These are phyloP conservation scores for Drosophila mettleri DNA, from an alignment of 2,888 invertebrate species.

Conservation along the genomic window DNA sequence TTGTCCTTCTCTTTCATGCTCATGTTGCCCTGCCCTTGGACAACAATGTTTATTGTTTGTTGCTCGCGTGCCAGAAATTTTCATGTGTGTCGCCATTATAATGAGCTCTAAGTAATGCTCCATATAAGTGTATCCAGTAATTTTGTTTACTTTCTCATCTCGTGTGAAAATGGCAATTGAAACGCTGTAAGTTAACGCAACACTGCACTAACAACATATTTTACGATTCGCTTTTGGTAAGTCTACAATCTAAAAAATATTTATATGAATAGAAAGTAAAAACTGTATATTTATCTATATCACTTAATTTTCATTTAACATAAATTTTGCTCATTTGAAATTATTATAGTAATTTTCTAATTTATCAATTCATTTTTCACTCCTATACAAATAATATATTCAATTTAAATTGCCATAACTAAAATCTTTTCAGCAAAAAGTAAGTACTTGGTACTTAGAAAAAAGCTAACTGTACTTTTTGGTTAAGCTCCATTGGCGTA, in stretches of 20 bases:
- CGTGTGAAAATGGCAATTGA: conserved; percentile 32
- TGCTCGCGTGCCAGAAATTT: conserved; percentile 58
- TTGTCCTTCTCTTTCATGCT: too few species aligned
- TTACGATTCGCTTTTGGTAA: neutral
- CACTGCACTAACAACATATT: neutral
- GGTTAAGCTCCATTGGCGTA: neutral
- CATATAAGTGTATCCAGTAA: conserved; percentile 22
- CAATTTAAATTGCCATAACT: too few species aligned
- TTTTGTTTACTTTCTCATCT: conserved; percentile 27
- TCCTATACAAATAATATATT: too few species aligned
- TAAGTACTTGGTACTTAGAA: too few species aligned
- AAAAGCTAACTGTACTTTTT: neutral
- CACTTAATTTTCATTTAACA: neutral
- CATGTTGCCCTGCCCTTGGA: conserved; percentile 4
- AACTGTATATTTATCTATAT: too few species aligned
- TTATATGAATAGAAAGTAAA: too few species aligned
- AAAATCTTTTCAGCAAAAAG: neutral
- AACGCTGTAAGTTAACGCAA: conserved; percentile 1
- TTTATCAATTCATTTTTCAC: too few species aligned
- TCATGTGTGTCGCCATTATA: conserved; percentile 29
- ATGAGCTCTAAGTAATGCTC: conserved; percentile 37
- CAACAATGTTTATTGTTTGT: conserved; percentile 34
- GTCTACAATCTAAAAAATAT: neutral
- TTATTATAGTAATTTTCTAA: too few species aligned
- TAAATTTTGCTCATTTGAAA: neutral